These are phyloP conservation scores for Azemiops feae DNA, from an alignment of 2,113 vertebrate genomes.

Conservation along the genomic window DNA sequence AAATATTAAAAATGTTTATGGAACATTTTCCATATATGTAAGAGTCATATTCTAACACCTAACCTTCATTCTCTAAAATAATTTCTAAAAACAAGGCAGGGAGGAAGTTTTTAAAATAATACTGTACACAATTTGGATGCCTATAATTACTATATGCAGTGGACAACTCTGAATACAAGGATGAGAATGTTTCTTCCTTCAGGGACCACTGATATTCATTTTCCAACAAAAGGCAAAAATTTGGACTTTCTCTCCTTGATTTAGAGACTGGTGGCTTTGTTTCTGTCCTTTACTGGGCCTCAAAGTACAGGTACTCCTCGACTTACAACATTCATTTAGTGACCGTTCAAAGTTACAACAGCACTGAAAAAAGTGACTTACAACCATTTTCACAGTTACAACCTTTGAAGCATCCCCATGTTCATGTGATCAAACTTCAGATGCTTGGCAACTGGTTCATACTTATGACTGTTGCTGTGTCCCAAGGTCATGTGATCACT, in stretches of 20 bases:
- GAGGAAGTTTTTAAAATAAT: background rate
- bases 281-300: background rate
- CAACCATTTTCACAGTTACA: too few relatives aligned
- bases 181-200: background rate
- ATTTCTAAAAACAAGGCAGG: background rate
- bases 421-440: too few relatives aligned
- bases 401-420: too few relatives aligned
- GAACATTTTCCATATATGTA: background rate
- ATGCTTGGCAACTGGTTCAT: too few relatives aligned
- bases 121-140: background rate
- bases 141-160: background rate
- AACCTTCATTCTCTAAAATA: background rate
- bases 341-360: too few relatives aligned
- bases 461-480: too few relatives aligned
- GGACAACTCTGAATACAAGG: background rate
- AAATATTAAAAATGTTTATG: background rate
- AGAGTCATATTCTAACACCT: background rate
- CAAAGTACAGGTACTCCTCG: background rate
- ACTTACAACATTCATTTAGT: too few relatives aligned
- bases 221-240: background rate
- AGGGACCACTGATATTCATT: background rate
- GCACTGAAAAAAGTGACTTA: too few relatives aligned
- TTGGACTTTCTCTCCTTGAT: background rate
- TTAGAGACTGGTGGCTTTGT: background rate
- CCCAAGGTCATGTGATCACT: too few relatives aligned